Base-by-base conservation (phyloP, 2,797 vertebrate species). In the Rhodeus uyekii region DNA sequence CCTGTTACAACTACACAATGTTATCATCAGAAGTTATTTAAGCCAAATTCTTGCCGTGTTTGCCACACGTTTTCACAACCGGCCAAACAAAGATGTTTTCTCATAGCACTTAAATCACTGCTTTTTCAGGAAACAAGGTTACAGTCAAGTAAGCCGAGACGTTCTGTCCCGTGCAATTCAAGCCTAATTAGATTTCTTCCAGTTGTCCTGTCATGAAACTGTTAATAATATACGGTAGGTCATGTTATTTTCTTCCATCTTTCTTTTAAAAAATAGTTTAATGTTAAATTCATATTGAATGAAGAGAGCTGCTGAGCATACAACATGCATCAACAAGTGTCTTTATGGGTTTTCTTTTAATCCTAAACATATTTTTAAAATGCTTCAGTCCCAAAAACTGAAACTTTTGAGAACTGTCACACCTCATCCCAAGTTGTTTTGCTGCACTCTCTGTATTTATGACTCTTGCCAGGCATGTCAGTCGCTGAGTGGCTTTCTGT, bases 401-500 rank as follows among this genome's bases (percentile, higher is more conserved):
- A 78, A 83, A 73, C 50, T 82, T 82, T 76, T 38, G 73, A 76
- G 42, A 69, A 60, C 81, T 76, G 73, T 82, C 81, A 46, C 19
- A 34, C 2, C 16, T 22, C 16, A 1, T 68, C 73, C 73, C 64
- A 68, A 76, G 73, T 34, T 22, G 24, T 76, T 68, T 50, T 19
- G 9, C 39, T 22, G 38, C 8, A 7, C 63, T 46, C 73, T 69
- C 63, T 69, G 73, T 69, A 81, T 81, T 81, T 81, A 81, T 75
- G 80, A 81, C 72, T 81, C 63, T 76, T 76, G 64, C 81, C 27
- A 69, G 73, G 64, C 38, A 76, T 61, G 81, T 69, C 81, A 76
- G 38, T 27, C 22, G 39, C 81, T 82, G 74, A 82, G 81, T 82
- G 81, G 73, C 72, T 82, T 82, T 76, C 73, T 69, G 81, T 76